Conservation (phyloP, 2,113 vertebrate genomes). For the Anguilla rostrata region DNA sequence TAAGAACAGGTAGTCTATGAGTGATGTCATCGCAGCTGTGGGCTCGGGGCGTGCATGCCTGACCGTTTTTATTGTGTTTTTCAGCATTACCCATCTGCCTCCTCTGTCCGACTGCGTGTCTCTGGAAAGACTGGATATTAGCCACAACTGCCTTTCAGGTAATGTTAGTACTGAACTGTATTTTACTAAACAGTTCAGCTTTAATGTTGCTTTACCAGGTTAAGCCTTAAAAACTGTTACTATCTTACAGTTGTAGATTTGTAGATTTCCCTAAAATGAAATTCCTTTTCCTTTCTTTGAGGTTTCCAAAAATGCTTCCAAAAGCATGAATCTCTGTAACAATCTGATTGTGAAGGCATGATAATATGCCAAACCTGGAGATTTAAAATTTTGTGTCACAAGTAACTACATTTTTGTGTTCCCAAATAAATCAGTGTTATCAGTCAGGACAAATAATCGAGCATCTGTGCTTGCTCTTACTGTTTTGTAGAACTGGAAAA, state of each 20-base stretch:
- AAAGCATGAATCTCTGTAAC: not conserved
- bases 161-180: constrained; percentile 36
- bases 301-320: not conserved
- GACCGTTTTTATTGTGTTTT: constrained; percentile 47
- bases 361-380: not conserved
- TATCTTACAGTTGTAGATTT: not conserved
- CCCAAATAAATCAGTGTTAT: not conserved
- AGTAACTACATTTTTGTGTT: not conserved
- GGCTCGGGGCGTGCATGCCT: not conserved
- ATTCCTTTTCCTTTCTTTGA: not conserved
- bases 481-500: constrained; percentile 72
- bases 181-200: no score
- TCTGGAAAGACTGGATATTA: constrained; percentile 79
- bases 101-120: constrained; percentile 77
- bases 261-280: not conserved
- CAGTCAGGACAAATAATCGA: not conserved
- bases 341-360: not conserved
- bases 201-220: no score
- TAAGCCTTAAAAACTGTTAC: no score
- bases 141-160: constrained; percentile 91
- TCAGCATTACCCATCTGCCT: constrained; percentile 79
- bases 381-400: not conserved
- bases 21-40: not conserved
- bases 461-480: not conserved
- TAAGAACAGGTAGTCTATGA: constrained; percentile 80